Conservation (phyloP, 2,797 vertebrate genomes). For the Alauda arvensis region DNA sequence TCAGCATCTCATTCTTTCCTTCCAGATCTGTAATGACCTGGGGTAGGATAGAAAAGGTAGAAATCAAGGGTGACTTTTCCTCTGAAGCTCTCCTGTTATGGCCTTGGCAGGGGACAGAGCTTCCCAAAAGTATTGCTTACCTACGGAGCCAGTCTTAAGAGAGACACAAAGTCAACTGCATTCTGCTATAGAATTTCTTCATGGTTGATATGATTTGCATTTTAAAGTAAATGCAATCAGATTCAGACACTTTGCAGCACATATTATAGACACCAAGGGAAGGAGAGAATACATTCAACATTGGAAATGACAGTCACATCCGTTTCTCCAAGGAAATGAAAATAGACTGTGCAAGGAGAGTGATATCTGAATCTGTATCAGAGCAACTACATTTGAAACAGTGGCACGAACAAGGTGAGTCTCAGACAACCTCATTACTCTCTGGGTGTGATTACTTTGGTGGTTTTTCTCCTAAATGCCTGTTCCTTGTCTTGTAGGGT, state of each 20-base stretch:
- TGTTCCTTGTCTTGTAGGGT: not conserved
- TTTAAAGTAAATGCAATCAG: not conserved
- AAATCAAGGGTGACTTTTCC: not conserved
- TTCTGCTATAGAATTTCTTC: not conserved
- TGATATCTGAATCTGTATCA: not conserved
- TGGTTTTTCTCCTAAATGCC: not conserved
- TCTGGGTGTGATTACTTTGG: not conserved
- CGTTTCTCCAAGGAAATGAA: not conserved
- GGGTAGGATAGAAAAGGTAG: not conserved
- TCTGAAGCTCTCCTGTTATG: not conserved
- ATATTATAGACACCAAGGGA: not conserved
- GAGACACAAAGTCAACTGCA: not conserved
- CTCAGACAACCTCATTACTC: not conserved
- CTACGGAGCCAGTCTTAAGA: not conserved
- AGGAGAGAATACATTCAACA: not conserved
- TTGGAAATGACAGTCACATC: not conserved
- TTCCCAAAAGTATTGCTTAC: not conserved
- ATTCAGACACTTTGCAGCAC: not conserved
- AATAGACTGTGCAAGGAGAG: not conserved
- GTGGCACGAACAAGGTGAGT: not conserved
- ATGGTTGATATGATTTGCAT: not conserved
- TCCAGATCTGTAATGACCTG: accelerated
- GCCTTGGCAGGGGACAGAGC: not conserved
- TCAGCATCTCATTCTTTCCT: not conserved
- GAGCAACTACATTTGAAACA: not conserved